Evolutionary conservation across 1,140 invertebrate genomes (phyloP).

Genomic region (Drosophila neocordata): DNA sequence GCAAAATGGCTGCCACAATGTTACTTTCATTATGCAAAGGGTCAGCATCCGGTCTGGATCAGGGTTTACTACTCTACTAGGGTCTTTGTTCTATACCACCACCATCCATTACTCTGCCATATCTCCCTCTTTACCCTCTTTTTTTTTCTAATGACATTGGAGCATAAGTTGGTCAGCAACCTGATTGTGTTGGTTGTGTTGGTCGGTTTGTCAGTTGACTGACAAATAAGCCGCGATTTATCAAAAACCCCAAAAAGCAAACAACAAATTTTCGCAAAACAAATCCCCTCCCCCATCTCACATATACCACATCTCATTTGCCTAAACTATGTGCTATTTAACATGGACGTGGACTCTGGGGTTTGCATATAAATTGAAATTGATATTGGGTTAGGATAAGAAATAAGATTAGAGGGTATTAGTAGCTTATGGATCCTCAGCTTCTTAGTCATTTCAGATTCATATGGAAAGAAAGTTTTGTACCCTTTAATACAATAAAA

Average conservation of each 20-base stretch:
- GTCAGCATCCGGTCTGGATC: conserved; percentile 42
- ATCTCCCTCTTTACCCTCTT: conserved; percentile 11
- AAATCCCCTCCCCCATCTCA: neutral
- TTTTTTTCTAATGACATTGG: conserved; percentile 54
- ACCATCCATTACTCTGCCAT: neutral
- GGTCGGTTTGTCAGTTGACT: conserved; percentile 37
- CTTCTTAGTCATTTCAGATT: too few relatives aligned
- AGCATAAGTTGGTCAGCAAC: conserved; percentile 37
- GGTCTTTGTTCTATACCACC: too few relatives aligned
- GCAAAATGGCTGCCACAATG: conserved; percentile 75
- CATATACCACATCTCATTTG: neutral
- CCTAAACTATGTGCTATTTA: neutral
- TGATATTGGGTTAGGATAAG: too few relatives aligned
- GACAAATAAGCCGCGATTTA: conserved; percentile 69
- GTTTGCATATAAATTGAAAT: too few relatives aligned
- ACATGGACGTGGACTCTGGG: neutral
- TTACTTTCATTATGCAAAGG: conserved; percentile 80
- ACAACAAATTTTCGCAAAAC: conserved; percentile 5
- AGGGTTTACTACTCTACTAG: neutral
- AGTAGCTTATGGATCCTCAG: too few relatives aligned
- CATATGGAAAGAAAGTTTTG: too few relatives aligned
- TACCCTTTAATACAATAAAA: neutral
- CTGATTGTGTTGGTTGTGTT: conserved; percentile 2
- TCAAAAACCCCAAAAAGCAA: conserved; percentile 32
- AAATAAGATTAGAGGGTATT: too few relatives aligned